These are phyloP conservation scores for Druon quercuslanigerum DNA, from an alignment of 1,140 invertebrate genomes.

Conservation along the genomic window DNA sequence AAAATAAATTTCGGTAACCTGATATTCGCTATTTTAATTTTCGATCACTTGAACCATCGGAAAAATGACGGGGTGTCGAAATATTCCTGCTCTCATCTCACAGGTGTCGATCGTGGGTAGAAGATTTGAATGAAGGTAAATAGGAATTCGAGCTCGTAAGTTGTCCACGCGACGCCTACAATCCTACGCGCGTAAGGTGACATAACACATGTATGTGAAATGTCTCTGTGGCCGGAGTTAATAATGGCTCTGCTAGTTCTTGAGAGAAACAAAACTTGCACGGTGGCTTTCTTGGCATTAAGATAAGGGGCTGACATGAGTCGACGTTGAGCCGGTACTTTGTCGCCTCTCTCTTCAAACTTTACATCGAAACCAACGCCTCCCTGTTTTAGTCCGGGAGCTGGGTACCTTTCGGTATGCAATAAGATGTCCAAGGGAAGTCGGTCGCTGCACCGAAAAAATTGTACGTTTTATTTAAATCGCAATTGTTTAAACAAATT, in stretches of 20 bases:
- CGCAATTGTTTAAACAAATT: no score
- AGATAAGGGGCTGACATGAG: constrained; percentile 18
- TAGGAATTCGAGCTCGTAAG: constrained; percentile 5
- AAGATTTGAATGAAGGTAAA: not conserved
- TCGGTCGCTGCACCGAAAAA: no score
- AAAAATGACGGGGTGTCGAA: no score
- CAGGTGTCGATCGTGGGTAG: not conserved
- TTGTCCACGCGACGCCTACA: constrained; percentile 22
- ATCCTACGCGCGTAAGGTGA: constrained; percentile 1
- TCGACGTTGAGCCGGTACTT: constrained; percentile 12
- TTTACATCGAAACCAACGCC: constrained; percentile 14
- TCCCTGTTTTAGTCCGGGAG: no score
- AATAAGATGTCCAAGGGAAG: no score
- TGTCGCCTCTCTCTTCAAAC: constrained; percentile 13
- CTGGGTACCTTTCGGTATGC: no score
- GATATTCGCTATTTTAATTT: no score
- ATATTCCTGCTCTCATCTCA: not conserved
- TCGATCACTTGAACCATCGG: no score
- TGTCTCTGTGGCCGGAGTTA: not conserved
- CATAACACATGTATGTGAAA: constrained; percentile 20
- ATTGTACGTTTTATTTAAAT: no score
- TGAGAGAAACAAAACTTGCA: constrained; percentile 13
- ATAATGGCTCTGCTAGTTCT: constrained; percentile 13
- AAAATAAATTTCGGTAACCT: no score
- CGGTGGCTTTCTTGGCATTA: not conserved